Conservation (phyloP, 1,140 invertebrate species). For the Ips typographus region DNA sequence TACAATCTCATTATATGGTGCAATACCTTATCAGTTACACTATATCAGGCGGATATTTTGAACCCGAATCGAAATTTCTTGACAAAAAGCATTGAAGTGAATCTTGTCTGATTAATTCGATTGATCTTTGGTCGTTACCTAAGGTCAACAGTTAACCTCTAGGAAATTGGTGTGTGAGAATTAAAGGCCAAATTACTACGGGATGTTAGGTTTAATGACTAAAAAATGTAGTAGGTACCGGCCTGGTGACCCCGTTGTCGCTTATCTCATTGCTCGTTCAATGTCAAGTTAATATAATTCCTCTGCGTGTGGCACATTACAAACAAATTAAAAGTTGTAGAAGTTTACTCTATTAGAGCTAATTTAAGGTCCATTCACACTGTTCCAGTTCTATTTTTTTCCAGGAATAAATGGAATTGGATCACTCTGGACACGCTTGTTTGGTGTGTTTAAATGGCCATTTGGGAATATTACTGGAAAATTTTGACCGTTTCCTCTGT, state of each 20-base stretch:
- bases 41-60: no score
- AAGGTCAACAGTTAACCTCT: no score
- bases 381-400: neutral
- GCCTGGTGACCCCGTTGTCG: neutral
- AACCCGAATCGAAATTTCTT: no score
- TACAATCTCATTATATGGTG: no score
- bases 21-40: no score
- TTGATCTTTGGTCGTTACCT: no score
- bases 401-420: neutral
- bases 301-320: neutral
- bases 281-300: slow-evolving; percentile 1
- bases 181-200: neutral
- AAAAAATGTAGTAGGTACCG: neutral
- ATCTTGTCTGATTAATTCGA: no score
- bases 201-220: neutral
- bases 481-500: neutral
- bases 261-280: slow-evolving; percentile 3
- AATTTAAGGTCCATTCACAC: neutral
- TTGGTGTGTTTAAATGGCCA: neutral
- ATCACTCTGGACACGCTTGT: no score
- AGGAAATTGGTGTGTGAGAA: no score
- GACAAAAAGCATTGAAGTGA: no score
- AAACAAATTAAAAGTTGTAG: neutral
- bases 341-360: neutral
- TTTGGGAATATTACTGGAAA: slow-evolving; percentile 3